A percentile compares a stretch with the other conserved stretches of the same genome.
These are phyloP conservation scores for Pangasianodon gigas DNA, from an alignment of 2,113 vertebrate species.

Conservation along the genomic window DNA sequence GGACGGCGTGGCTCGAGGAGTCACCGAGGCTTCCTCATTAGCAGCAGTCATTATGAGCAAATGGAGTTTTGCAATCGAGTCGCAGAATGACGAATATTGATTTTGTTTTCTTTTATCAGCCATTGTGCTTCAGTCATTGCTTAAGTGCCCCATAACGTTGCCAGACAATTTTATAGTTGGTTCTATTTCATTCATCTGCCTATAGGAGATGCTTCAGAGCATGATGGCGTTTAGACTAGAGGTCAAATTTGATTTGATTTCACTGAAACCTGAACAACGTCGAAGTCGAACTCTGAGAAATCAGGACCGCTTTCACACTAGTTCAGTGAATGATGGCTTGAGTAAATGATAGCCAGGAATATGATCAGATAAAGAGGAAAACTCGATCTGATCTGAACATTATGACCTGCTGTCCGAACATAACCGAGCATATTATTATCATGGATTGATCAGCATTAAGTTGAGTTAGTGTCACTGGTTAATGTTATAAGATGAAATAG, in stretches of 20 bases:
- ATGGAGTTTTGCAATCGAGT: slow-evolving; percentile 73
- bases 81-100: slow-evolving; percentile 72
- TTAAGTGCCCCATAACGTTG: slow-evolving; percentile 63
- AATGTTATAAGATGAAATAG: slow-evolving; percentile 43
- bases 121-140: slow-evolving; percentile 64
- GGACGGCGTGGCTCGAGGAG: slow-evolving; percentile 55
- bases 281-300: neutral
- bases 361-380: slow-evolving; percentile 24
- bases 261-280: neutral
- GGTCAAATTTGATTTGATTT: slow-evolving; percentile 7
- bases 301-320: neutral
- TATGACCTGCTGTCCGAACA: slow-evolving; percentile 50
- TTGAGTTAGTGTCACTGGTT: slow-evolving; percentile 37
- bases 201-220: slow-evolving; percentile 9
- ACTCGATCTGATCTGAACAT: slow-evolving; percentile 11
- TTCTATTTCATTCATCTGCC: neutral
- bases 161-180: slow-evolving; percentile 58
- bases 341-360: slow-evolving; percentile 4
- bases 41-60: slow-evolving; percentile 74
- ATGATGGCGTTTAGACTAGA: neutral
- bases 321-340: neutral
- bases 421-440: slow-evolving; percentile 39
- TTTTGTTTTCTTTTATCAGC: slow-evolving; percentile 66
- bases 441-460: slow-evolving; percentile 19
- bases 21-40: slow-evolving; percentile 69